Conservation (phyloP, 2,888 invertebrate genomes). For the Neuroscelio doddi region DNA sequence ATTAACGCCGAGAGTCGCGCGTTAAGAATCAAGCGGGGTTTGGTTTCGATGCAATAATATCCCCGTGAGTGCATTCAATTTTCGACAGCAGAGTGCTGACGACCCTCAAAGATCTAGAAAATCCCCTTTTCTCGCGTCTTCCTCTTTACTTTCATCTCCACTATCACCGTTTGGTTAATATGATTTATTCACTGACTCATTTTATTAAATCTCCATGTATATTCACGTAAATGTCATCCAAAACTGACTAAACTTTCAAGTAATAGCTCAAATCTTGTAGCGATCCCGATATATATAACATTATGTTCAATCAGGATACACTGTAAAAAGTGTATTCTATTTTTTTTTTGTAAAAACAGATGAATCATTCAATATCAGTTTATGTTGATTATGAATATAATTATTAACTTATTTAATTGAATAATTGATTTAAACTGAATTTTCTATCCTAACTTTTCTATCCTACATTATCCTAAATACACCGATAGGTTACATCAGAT, state of each 20-base stretch:
- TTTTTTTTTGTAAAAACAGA: too few species aligned
- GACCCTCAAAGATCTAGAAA: conserved; percentile 44
- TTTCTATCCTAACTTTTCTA: too few species aligned
- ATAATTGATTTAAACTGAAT: too few species aligned
- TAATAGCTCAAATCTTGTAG: too few species aligned
- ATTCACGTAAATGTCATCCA: conserved; percentile 33
- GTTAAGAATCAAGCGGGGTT: conserved; percentile 51
- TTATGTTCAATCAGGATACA: too few species aligned
- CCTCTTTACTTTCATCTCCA: conserved; percentile 32
- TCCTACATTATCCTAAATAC: too few species aligned
- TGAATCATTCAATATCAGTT: too few species aligned
- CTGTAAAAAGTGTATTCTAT: too few species aligned
- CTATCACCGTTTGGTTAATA: conserved; percentile 36
- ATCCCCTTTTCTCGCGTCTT: conserved; percentile 47
- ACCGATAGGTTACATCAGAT: too few species aligned
- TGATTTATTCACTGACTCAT: conserved; percentile 36
- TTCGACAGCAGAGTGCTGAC: conserved; percentile 52
- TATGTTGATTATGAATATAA: too few species aligned
- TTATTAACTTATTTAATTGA: too few species aligned
- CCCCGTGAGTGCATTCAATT: conserved; percentile 55
- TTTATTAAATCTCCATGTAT: conserved; percentile 30
- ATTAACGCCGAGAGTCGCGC: conserved; percentile 45
- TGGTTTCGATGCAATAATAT: conserved; percentile 54
- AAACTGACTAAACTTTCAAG: conserved; percentile 20
- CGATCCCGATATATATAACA: too few species aligned